These are phyloP conservation scores for Escarpia spicata DNA, from an alignment of 2,888 invertebrate species.

Conservation along the genomic window DNA sequence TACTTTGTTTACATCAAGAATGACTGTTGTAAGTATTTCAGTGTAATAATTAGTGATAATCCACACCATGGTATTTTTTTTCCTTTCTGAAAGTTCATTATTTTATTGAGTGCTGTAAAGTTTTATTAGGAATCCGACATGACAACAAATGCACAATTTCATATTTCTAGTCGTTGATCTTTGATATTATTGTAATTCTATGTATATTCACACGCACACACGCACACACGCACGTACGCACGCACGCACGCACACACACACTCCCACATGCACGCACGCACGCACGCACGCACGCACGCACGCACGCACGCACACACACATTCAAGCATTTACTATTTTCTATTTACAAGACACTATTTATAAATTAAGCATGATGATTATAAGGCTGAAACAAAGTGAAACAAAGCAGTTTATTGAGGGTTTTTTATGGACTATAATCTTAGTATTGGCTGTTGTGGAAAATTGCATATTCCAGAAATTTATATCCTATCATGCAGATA, in stretches of 20 bases:
- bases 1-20: not conserved
- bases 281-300: not conserved
- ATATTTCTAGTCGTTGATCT: conserved; percentile 19
- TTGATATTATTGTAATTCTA: conserved; percentile 20
- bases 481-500: too few species aligned
- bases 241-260: not conserved
- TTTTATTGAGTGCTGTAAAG: conserved; percentile 22
- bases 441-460: too few species aligned
- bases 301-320: not conserved
- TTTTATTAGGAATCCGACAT: not conserved
- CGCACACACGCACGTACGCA: not conserved
- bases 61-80: not conserved
- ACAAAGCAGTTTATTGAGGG: too few species aligned
- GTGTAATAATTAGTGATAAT: conserved; percentile 14
- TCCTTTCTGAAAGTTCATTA: not conserved
- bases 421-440: too few species aligned
- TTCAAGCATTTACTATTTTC: not conserved
- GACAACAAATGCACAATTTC: not conserved
- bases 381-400: too few species aligned
- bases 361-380: not conserved
- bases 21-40: conserved; percentile 19
- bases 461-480: too few species aligned
- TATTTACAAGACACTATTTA: conserved; percentile 18
- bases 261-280: not conserved
- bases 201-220: not conserved